Conservation (phyloP, 2,888 invertebrate species). For the Vesta saturnalis region DNA sequence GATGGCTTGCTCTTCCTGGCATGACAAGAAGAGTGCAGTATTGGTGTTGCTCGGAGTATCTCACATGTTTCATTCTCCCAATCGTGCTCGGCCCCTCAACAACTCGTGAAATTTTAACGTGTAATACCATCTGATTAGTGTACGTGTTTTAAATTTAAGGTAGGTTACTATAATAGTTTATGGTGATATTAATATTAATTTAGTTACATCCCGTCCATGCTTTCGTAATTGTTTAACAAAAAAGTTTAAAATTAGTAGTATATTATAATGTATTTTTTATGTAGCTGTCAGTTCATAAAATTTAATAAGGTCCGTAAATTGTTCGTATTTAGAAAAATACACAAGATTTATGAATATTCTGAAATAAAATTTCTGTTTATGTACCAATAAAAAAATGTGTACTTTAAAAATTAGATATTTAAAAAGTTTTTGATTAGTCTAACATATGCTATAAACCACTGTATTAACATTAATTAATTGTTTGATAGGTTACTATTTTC, state of each 20-base stretch:
- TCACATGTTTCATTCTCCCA: conserved; percentile 30
- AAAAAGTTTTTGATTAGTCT: background rate
- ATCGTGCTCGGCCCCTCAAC: conserved; percentile 24
- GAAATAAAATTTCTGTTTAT: background rate
- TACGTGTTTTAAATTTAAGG: conserved; percentile 9
- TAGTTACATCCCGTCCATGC: background rate
- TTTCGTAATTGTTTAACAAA: background rate
- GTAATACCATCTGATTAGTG: background rate
- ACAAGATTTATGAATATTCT: background rate
- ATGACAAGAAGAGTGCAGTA: conserved; percentile 36
- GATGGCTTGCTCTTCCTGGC: conserved; percentile 32
- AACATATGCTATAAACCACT: background rate
- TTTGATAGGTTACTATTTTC: too few relatives aligned
- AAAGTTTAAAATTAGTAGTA: background rate
- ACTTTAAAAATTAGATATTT: background rate
- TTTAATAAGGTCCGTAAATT: background rate
- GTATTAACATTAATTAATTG: background rate
- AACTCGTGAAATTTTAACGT: conserved; percentile 24
- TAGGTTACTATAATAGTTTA: background rate
- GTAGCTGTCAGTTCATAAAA: background rate
- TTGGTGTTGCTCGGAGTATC: conserved; percentile 25
- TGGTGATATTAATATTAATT: conserved; percentile 1
- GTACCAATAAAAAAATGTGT: background rate
- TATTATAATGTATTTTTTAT: background rate
- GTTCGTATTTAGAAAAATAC: background rate